Evolutionary conservation across 2,888 invertebrate genomes (phyloP).

Genomic region (Thumatha senex): DNA sequence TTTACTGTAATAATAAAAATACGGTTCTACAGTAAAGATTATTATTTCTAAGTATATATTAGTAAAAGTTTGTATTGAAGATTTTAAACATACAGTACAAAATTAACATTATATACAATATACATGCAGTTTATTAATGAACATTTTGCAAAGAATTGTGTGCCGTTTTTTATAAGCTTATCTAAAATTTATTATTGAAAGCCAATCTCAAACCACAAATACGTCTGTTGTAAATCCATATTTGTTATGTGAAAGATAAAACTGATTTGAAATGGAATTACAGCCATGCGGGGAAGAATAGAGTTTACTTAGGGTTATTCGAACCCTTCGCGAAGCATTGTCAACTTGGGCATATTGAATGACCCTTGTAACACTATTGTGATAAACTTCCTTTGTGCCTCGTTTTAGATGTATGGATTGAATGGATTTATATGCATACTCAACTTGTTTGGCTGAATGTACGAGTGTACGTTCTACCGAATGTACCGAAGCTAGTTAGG

Average conservation of each 20-base stretch:
- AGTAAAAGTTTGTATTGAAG: no score
- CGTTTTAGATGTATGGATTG: constrained; percentile 20
- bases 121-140: no score
- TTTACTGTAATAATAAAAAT: no score
- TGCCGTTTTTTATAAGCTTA: no score
- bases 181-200: no score
- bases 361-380: constrained; percentile 41
- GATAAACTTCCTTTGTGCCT: constrained; percentile 41
- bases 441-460: constrained; percentile 19
- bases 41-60: neutral
- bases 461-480: neutral
- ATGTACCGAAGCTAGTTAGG: constrained; percentile 6
- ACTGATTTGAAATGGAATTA: constrained; percentile 11
- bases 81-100: no score
- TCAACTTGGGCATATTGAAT: constrained; percentile 44
- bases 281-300: constrained; percentile 15
- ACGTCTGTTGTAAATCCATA: neutral
- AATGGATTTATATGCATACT: constrained; percentile 42
- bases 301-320: constrained; percentile 41
- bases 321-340: constrained; percentile 36
- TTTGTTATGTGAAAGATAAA: no score
- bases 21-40: no score
- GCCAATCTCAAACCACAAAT: neutral
- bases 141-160: no score
- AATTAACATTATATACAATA: no score